Evolutionary conservation across 1,140 invertebrate genomes (phyloP), one percentile per base, ranked within the genome.

Genomic region (Heliconius hermathena): DNA sequence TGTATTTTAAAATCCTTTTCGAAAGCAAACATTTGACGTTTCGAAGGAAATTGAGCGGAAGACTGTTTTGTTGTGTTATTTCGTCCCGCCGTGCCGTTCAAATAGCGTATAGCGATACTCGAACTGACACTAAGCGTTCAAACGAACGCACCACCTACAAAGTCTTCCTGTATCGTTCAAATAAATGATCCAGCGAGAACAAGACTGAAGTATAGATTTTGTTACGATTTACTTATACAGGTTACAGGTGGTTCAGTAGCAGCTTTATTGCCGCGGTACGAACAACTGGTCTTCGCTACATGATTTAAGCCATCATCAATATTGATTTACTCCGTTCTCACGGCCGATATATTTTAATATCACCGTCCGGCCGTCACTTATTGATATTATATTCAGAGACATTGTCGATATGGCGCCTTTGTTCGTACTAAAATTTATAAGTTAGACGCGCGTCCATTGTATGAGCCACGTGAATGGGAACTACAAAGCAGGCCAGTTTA

Each of bases 381-480:
- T 90, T 81, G 87, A 88, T 85, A 89, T 89, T 89, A 90, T 88
- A 88, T 92, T 89, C 88, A 83, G 81, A 86, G 86, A 91, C 89
- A 88, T 89, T 93, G 91, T 93, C 93, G 90, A 89, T 91, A 90
- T 88, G 85, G 91, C 89, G 90, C 91, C 91, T 94, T 94, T 94
- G 93, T 94, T 93, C 91, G 86, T 87, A 88, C 90, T 89, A 90
- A 93, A 92, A 93, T 93, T 90, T 92, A 91, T 92, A 93, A 92
- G 91, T 94, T 93, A 93, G 91, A 92, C 87, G 90, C 88, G 81
- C 83, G 85, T 89, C 90, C 90, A 93, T 93, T 93, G 91, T 91
- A 85, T 54, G 81, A 79, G 76, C 76, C 76, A 84, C 81, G 83
- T 85, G 83, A 87, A 89, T 82, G 86, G 83, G 74, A 80, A 86